These are phyloP conservation scores for Caradrina kadenii DNA, from an alignment of 2,888 invertebrate genomes.

Conservation along the genomic window DNA sequence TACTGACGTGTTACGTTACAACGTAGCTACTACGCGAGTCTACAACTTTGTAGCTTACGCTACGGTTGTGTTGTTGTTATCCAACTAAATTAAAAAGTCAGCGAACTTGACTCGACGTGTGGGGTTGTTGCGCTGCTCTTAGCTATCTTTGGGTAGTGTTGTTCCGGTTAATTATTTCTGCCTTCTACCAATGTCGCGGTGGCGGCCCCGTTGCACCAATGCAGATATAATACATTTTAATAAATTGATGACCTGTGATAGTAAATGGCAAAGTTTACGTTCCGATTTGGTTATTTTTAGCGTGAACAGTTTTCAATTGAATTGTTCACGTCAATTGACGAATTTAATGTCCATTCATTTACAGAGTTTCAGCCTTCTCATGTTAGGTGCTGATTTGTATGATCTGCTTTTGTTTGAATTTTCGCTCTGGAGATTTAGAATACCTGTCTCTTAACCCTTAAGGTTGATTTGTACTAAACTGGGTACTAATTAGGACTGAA, in stretches of 20 bases:
- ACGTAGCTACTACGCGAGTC: constrained; percentile 79
- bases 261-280: constrained; percentile 63
- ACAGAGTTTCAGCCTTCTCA: constrained; percentile 9
- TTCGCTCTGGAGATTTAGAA: too few species aligned
- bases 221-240: constrained; percentile 55
- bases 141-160: constrained; percentile 56
- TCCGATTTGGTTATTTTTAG: constrained; percentile 51
- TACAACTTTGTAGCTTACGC: constrained; percentile 84
- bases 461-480: too few species aligned
- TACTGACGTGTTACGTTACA: constrained; percentile 81
- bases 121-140: constrained; percentile 61
- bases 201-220: constrained; percentile 48
- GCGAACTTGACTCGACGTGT: constrained; percentile 73
- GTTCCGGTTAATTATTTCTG: constrained; percentile 66
- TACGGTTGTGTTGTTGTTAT: constrained; percentile 73
- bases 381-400: neutral
- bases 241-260: constrained; percentile 67
- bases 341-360: constrained; percentile 29
- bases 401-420: too few species aligned
- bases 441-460: too few species aligned
- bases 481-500: too few species aligned
- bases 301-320: constrained; percentile 59
- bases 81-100: constrained; percentile 74
- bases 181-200: constrained; percentile 64
- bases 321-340: constrained; percentile 37